phyloP scores from a whole-genome alignment of 2,797 vertebrate species.

The Adrianichthys oophorus region DNA sequence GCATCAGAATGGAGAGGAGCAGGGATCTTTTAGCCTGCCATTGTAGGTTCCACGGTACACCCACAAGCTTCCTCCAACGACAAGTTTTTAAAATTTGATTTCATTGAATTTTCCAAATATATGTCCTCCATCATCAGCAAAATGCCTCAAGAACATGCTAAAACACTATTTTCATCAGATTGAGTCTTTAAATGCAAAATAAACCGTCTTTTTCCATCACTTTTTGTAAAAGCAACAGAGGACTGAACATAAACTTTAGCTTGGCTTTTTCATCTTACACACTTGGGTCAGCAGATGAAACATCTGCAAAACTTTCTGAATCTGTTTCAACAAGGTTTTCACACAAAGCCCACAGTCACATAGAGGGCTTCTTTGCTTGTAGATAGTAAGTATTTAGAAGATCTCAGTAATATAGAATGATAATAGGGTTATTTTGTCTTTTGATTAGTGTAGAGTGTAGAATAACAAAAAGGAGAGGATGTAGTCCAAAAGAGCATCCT shows the following conservation, averaged over 20 bases:
- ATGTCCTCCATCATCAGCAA: background rate
- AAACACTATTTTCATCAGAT: too few relatives aligned
- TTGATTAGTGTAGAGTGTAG: conserved; percentile 16
- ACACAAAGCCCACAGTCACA: conserved; percentile 41
- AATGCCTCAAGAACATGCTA: background rate
- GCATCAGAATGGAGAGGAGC: too few relatives aligned
- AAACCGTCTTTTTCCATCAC: background rate
- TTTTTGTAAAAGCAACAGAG: too few relatives aligned
- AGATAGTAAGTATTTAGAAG: conserved; percentile 8
- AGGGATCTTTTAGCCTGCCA: too few relatives aligned
- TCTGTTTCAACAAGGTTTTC: background rate
- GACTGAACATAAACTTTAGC: background rate
- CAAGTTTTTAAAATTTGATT: too few relatives aligned
- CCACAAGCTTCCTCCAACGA: too few relatives aligned
- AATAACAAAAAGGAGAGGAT: background rate
- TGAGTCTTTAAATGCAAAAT: too few relatives aligned
- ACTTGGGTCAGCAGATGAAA: background rate
- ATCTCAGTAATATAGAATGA: conserved; percentile 5
- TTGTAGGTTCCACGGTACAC: too few relatives aligned
- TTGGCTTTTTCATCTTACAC: too few relatives aligned
- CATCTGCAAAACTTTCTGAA: background rate
- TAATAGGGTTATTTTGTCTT: conserved; percentile 13
- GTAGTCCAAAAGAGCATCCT: conserved; percentile 21
- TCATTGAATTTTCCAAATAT: too few relatives aligned
- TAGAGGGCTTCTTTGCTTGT: conserved; percentile 39